phyloP scores from a whole-genome alignment of 2,888 invertebrate genomes.

The Caenorhabditis wallacei region DNA sequence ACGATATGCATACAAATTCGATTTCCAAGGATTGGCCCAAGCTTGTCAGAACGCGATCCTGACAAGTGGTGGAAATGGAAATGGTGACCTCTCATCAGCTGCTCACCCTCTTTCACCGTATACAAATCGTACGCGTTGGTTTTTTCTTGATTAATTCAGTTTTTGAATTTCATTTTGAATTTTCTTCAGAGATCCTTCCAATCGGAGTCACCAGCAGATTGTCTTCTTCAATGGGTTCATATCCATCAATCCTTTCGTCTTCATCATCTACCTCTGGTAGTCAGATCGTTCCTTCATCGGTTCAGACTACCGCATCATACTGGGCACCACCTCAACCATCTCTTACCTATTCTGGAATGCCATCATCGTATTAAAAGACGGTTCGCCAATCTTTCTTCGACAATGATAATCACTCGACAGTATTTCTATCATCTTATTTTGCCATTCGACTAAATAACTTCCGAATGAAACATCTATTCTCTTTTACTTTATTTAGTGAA shows the following conservation, averaged over 20 bases:
- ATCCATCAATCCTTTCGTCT: slow-evolving; percentile 37
- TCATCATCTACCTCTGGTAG: slow-evolving; percentile 33
- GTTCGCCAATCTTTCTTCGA: slow-evolving; percentile 21
- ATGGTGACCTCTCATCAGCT: slow-evolving; percentile 62
- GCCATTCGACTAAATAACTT: not conserved
- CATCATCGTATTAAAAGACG: slow-evolving; percentile 61
- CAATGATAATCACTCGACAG: not conserved
- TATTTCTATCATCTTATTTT: slow-evolving; percentile 9
- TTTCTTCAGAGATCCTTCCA: slow-evolving; percentile 50
- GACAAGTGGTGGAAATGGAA: slow-evolving; percentile 51
- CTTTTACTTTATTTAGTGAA: not conserved
- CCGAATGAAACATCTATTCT: not conserved
- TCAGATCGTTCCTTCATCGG: slow-evolving; percentile 54
- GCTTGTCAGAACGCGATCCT: slow-evolving; percentile 76
- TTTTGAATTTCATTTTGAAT: not conserved
- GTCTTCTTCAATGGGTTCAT: slow-evolving; percentile 33
- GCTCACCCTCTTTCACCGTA: slow-evolving; percentile 66
- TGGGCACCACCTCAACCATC: slow-evolving; percentile 55
- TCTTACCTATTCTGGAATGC: slow-evolving; percentile 63
- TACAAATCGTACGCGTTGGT: slow-evolving; percentile 58
- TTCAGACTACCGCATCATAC: slow-evolving; percentile 46
- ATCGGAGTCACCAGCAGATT: slow-evolving; percentile 41
- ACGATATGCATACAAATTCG: slow-evolving; percentile 96
- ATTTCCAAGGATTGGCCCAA: slow-evolving; percentile 86
- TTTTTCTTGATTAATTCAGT: not conserved